Conservation (phyloP, 1,140 invertebrate genomes). For the Zaprionus gabonicus region DNA sequence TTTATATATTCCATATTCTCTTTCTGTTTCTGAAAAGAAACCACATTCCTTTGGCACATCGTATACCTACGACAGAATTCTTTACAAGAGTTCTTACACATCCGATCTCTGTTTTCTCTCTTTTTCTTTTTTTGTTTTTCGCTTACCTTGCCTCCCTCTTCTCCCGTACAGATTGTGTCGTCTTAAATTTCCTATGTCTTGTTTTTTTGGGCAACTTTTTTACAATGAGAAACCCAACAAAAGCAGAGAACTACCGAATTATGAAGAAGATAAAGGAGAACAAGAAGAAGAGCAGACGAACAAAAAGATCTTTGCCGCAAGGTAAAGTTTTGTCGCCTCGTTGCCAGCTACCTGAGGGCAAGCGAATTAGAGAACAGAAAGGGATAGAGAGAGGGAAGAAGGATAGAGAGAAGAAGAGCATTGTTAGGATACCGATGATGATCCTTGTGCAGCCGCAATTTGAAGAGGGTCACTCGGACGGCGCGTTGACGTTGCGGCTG, state of each 20-base stretch:
- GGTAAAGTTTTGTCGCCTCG: constrained; percentile 31
- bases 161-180: neutral
- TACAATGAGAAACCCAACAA: constrained; percentile 50
- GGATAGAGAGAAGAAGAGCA: neutral
- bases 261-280: constrained; percentile 19
- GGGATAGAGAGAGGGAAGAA: constrained; percentile 4
- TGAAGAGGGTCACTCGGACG: constrained; percentile 57
- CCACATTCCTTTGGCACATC: neutral
- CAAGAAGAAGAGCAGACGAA: constrained; percentile 1
- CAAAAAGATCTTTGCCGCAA: constrained; percentile 35
- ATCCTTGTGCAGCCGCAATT: constrained; percentile 36
- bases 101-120: constrained; percentile 7
- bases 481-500: constrained; percentile 65
- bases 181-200: constrained; percentile 44
- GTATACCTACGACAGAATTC: constrained; percentile 1
- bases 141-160: neutral
- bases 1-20: neutral
- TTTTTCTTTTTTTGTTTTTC: constrained; percentile 4
- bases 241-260: constrained; percentile 40
- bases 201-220: constrained; percentile 26
- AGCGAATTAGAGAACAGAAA: constrained; percentile 35
- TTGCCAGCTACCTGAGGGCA: constrained; percentile 36
- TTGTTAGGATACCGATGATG: constrained; percentile 19
- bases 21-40: neutral
- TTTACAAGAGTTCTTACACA: constrained; percentile 28